Base-by-base conservation (phyloP, 1,140 invertebrate genomes). In the Hydropsyche tenuis region DNA sequence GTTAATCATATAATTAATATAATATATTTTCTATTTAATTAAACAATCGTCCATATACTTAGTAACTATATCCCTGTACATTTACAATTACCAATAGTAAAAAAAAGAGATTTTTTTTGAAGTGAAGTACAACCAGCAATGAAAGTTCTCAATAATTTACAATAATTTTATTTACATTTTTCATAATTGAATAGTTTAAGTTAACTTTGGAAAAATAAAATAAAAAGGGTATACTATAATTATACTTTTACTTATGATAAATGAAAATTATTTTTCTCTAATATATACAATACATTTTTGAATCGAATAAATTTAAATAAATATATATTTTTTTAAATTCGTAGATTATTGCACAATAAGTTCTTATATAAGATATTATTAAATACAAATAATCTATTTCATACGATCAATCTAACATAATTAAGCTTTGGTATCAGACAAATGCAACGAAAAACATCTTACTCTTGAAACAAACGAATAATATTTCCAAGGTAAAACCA, bases 1-100 rank as follows among this genome's bases (percentile, higher is more conserved):
- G 48, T 53, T 53, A 18, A 53, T 53, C 18, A 20, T 53, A 53
- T 53, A 48, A 48, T 48, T 37, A 3, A 48, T 48, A 48, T 48
- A n/a, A 48, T 48, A 48, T 48, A 48, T 14, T 48, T 48, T 48
- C 16, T 48, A 12, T 48, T 48, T 16, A 12, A 3, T n/a, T 48
- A n/a, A 60, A 60, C 20, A 25, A 27, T 60, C 56, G n/a, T 37
- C n/a, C 45, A 18, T 16, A 37, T 37, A 20, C 65, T 69, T 69
- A 69, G 12, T 23, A 27, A 42, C 43, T 56, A 70, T 56, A 70
- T 70, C 68, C 68, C 68, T 70, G 68, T 70, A 70, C 48, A 70
- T 70, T 70, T 70, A 70, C 22, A 37, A 70, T 43, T 25, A 60
- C 23, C 20, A 60, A 60, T 43, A 43, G 23, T 48, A 68, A 37